Evolutionary conservation across 1,140 invertebrate species (phyloP).

Genomic region (Leptinotarsa lineolata): DNA sequence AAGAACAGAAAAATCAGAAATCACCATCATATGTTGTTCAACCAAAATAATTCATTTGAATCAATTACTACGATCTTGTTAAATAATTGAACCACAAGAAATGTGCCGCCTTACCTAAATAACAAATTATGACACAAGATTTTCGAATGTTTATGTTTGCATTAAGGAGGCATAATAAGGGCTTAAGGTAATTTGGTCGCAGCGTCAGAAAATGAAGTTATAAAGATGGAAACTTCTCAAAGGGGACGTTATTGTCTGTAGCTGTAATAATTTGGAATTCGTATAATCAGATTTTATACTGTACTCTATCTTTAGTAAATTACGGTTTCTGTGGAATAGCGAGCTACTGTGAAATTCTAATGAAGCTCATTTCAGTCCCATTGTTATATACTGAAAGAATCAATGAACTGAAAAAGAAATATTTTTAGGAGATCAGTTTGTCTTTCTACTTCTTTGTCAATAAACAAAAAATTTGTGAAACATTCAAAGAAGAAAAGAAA

Average conservation of each 20-base stretch:
- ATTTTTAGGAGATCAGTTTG: background rate
- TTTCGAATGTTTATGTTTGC: constrained; percentile 38
- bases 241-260: constrained; percentile 41
- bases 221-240: constrained; percentile 41
- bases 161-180: constrained; percentile 38
- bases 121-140: constrained; percentile 10
- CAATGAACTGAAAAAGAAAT: background rate
- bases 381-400: background rate
- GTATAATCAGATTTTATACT: constrained; percentile 38
- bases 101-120: background rate
- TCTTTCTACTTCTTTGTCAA: background rate
- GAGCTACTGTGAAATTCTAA: constrained; percentile 26
- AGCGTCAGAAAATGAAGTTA: constrained; percentile 40
- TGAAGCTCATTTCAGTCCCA: background rate
- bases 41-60: too few species aligned
- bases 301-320: constrained; percentile 34
- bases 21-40: too few species aligned
- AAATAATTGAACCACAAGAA: background rate
- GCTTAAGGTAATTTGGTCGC: constrained; percentile 41
- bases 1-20: too few species aligned
- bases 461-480: background rate
- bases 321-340: constrained; percentile 24
- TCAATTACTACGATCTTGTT: too few species aligned
- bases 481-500: too few species aligned
- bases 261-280: constrained; percentile 42